A percentile compares a stretch with the other conserved stretches of the same genome.
These are phyloP conservation scores for Catocala sponsa DNA, from an alignment of 2,888 invertebrate genomes.

Conservation along the genomic window DNA sequence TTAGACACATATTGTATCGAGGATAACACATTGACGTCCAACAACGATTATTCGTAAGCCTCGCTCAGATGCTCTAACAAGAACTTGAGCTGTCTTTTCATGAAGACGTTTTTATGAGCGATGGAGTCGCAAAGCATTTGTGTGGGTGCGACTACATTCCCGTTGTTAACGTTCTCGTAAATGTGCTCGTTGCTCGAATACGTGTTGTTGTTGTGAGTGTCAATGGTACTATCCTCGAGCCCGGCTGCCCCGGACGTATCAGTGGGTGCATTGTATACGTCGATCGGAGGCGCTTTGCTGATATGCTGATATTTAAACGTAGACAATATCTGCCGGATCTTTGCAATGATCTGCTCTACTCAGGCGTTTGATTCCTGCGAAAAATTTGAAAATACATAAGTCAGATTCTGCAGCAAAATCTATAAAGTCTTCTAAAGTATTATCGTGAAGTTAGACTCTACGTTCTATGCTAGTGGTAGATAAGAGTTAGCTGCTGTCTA, in stretches of 20 bases:
- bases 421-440: constrained; percentile 51
- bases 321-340: constrained; percentile 93
- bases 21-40: constrained; percentile 79
- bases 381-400: constrained; percentile 81
- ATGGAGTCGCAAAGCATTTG: constrained; percentile 83
- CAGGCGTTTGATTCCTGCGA: constrained; percentile 95
- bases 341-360: constrained; percentile 95
- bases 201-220: constrained; percentile 74
- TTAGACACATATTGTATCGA: constrained; percentile 81
- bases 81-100: constrained; percentile 88
- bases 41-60: constrained; percentile 88
- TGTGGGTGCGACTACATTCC: constrained; percentile 82
- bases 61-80: constrained; percentile 90
- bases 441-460: constrained; percentile 70
- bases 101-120: constrained; percentile 83
- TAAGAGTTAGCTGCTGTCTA: constrained; percentile 66
- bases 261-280: constrained; percentile 80
- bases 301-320: constrained; percentile 91
- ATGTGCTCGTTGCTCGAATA: constrained; percentile 61
- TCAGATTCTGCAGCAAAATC: constrained; percentile 72
- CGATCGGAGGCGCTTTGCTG: constrained; percentile 83
- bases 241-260: constrained; percentile 72
- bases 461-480: constrained; percentile 77
- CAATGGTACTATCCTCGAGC: constrained; percentile 78
- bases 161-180: constrained; percentile 82